These are phyloP conservation scores for Perdix hodgsoniae DNA, from an alignment of 2,797 vertebrate species.

Conservation along the genomic window DNA sequence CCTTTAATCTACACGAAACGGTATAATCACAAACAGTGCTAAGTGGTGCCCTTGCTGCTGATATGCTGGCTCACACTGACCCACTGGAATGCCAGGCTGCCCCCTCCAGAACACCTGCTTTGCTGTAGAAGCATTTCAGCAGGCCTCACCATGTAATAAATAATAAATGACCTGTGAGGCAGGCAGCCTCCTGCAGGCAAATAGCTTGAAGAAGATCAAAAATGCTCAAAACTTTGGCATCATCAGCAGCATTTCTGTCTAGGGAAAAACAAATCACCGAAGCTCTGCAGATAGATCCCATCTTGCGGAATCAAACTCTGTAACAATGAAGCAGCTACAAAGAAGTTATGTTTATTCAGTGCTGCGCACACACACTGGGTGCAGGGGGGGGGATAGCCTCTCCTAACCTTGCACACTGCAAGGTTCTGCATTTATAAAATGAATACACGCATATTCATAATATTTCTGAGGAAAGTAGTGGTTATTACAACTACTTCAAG, in stretches of 20 bases:
- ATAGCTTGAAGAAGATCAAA: not conserved
- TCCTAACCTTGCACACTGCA: too few relatives aligned
- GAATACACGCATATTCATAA: too few relatives aligned
- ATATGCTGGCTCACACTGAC: slow-evolving; percentile 37
- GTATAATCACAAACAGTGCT: not conserved
- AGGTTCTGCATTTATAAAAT: too few relatives aligned
- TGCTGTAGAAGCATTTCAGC: slow-evolving; percentile 13
- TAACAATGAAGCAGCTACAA: too few relatives aligned
- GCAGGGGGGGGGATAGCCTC: too few relatives aligned
- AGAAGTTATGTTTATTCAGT: too few relatives aligned
- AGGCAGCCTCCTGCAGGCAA: not conserved
- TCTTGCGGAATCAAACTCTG: too few relatives aligned
- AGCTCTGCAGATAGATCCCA: not conserved
- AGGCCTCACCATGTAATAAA: slow-evolving; percentile 14
- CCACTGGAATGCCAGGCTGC: slow-evolving; percentile 34
- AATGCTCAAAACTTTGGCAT: not conserved
- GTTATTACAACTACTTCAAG: too few relatives aligned
- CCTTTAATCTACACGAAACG: not conserved
- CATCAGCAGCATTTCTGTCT: not conserved
- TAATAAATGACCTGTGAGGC: not conserved
- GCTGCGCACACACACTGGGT: too few relatives aligned
- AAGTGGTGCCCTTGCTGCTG: not conserved
- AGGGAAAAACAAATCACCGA: not conserved
- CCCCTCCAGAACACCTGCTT: slow-evolving; percentile 38
- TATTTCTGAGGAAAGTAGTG: too few relatives aligned